Evolutionary conservation across 2,797 vertebrate genomes (phyloP), one percentile per base, ranked within the genome.

Genomic region (Decapterus maruadsi): DNA sequence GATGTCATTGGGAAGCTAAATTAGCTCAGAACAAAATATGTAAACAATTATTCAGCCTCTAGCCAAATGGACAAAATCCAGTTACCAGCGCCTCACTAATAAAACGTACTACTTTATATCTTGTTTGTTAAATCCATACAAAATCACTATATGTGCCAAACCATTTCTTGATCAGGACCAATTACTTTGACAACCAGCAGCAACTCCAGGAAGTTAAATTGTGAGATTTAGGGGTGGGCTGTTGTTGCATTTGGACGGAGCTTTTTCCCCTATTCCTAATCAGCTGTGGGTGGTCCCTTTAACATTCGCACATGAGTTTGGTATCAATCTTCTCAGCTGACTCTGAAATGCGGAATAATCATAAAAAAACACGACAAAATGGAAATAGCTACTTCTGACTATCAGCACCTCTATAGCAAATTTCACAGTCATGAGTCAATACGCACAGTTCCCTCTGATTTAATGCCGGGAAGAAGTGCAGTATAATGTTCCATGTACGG

Each of bases 101-200:
- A 38, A 22, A 36, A 40, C 38, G 16, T 38, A 38, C 11, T 22
- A 69, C 20, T 1, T n/a, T 34, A 8, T 20, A 45, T 50, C 14
- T 43, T 8, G 20, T 59, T 68, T 72, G 29, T 57, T 72, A 34
- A 68, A 45, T 17, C 22, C 9, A n/a, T 12, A 57, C 17, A 58
- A 36, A 58, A 56, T 31, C 59, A 36, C 48, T 34, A 36, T 75
- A 29, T 61, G 61, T 43, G 55, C 40, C 62, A 38, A 73, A 68
- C 4, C 10, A n/a, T 40, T 66, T 62, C 19, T 50, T 50, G 20
- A 56, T 58, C 63, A 63, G 8, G 26, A 71, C 46, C 58, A 69
- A 65, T 73, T 65, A 63, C 74, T 20, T 71, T 71, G 53, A 78
- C 70, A 70, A 74, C 74, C 66, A 64, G 68, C 67, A 40, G 36